Evolutionary conservation across 2,888 invertebrate genomes (phyloP).

Genomic region (Lycophotia porphyrea): DNA sequence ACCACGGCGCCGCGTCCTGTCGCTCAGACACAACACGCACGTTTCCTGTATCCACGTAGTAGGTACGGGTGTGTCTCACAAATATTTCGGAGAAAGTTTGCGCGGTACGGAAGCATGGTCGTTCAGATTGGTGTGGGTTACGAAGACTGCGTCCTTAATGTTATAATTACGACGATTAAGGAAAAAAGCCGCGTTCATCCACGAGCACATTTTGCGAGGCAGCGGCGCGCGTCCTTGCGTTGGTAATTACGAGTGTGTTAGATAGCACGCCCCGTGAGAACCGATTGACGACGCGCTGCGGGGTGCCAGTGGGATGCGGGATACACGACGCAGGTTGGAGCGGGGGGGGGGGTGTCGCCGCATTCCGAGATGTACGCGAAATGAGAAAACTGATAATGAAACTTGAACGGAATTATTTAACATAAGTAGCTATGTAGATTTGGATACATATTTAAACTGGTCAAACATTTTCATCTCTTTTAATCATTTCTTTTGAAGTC

Average conservation of each 20-base stretch:
- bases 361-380: constrained; percentile 10
- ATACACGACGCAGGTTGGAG: too few species aligned
- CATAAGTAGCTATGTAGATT: neutral
- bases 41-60: neutral
- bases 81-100: neutral
- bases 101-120: neutral
- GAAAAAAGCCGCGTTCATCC: constrained; percentile 7
- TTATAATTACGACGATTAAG: constrained; percentile 25
- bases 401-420: constrained; percentile 30
- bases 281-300: constrained; percentile 22
- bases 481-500: neutral
- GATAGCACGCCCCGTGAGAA: constrained; percentile 1
- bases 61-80: neutral
- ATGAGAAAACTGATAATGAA: constrained; percentile 34
- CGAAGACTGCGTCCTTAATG: constrained; percentile 10
- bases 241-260: constrained; percentile 18
- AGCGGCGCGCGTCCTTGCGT: neutral
- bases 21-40: neutral
- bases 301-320: neutral
- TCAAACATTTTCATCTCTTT: neutral
- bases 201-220: neutral
- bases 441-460: neutral
- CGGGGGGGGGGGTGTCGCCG: neutral
- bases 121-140: neutral
- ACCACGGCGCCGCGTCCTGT: neutral